These are phyloP conservation scores for Matsumyia berberina DNA, from an alignment of 2,888 invertebrate species.

Conservation along the genomic window DNA sequence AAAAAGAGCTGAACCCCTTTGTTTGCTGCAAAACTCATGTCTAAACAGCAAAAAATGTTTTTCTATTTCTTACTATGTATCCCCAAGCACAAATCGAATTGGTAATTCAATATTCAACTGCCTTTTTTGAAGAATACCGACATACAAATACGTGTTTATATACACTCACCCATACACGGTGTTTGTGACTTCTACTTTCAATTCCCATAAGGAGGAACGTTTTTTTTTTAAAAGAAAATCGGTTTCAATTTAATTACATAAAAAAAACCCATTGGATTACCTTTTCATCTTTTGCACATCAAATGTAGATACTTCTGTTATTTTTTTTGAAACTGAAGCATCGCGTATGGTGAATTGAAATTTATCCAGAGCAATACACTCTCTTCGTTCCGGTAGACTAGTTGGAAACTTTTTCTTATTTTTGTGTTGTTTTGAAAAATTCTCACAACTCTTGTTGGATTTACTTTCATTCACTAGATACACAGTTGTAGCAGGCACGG, in stretches of 20 bases:
- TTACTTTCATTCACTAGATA: slow-evolving; percentile 51
- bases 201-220: slow-evolving; percentile 16
- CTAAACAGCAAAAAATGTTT: neutral
- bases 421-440: slow-evolving; percentile 3
- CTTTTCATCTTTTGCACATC: slow-evolving; percentile 63
- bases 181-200: slow-evolving; percentile 17
- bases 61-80: neutral
- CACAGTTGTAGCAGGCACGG: slow-evolving; percentile 14
- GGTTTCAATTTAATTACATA: slow-evolving; percentile 25
- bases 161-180: slow-evolving; percentile 23
- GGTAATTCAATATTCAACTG: slow-evolving; percentile 40
- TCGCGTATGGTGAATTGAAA: neutral
- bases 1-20: slow-evolving; percentile 7
- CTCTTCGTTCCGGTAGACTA: slow-evolving; percentile 47
- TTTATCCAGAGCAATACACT: slow-evolving; percentile 69
- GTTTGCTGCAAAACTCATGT: neutral
- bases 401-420: slow-evolving; percentile 6
- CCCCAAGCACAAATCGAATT: slow-evolving; percentile 17
- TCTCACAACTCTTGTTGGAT: slow-evolving; percentile 45
- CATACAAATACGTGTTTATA: slow-evolving; percentile 17
- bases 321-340: slow-evolving; percentile 16
- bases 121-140: slow-evolving; percentile 24
- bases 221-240: neutral
- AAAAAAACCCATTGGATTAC: slow-evolving; percentile 45
- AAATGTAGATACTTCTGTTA: slow-evolving; percentile 22